Conservation (phyloP, 1,140 invertebrate species). For the Lepidurus packardi region DNA sequence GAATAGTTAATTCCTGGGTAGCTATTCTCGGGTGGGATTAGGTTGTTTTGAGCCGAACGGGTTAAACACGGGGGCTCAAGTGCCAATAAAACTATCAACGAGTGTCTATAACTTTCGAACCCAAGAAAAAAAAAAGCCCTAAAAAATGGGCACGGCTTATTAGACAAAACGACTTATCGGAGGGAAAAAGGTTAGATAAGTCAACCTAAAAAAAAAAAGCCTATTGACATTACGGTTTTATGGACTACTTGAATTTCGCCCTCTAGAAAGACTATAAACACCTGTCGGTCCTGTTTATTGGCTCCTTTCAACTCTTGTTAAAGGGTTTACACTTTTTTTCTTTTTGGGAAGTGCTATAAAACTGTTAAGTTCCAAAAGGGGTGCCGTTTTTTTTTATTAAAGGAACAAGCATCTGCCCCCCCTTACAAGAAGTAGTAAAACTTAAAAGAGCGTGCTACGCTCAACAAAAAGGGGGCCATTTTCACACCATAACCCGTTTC, state of each 20-base stretch:
- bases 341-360: not conserved
- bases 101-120: not conserved
- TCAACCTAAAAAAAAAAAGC: not conserved
- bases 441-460: not conserved
- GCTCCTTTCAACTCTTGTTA: not conserved
- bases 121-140: not conserved
- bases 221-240: slow-evolving; percentile 10
- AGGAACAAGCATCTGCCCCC: not conserved
- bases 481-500: slow-evolving; percentile 21
- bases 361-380: not conserved
- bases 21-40: not conserved
- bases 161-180: not conserved
- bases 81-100: not conserved
- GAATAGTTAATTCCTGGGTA: not conserved
- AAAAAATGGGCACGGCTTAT: slow-evolving; percentile 10
- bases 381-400: slow-evolving; percentile 5
- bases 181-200: not conserved
- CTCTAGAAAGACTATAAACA: not conserved
- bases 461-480: not conserved
- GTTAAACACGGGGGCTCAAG: not conserved
- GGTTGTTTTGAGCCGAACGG: too few relatives aligned
- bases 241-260: not conserved
- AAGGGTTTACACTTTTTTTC: not conserved
- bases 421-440: slow-evolving; percentile 1
- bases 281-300: slow-evolving; percentile 1